phyloP scores from a whole-genome alignment of 2,113 vertebrate genomes.

The Dolichotis patagonum region DNA sequence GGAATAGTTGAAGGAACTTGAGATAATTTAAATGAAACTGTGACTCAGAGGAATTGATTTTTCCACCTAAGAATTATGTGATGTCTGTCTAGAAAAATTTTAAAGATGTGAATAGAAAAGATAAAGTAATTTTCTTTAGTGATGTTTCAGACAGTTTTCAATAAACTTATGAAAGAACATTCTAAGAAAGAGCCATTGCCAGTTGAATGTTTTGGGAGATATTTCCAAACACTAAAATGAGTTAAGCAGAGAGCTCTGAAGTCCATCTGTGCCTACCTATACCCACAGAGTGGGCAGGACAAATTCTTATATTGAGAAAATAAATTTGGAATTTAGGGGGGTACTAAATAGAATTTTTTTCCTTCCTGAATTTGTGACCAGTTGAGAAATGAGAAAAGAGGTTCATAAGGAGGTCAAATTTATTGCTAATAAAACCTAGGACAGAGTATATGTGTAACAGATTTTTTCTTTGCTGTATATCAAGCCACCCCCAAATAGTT shows the following conservation, averaged over 20 bases:
- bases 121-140: background rate
- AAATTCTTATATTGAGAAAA: background rate
- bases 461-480: background rate
- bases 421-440: background rate
- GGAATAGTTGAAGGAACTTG: background rate
- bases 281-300: background rate
- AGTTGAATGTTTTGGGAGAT: background rate
- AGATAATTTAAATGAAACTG: background rate
- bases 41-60: too few relatives aligned
- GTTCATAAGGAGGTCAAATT: background rate
- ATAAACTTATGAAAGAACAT: background rate
- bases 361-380: background rate
- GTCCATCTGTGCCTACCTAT: background rate
- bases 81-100: background rate
- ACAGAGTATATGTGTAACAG: background rate
- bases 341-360: background rate
- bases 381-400: slow-evolving; percentile 3
- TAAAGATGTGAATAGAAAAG: background rate
- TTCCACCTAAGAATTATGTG: background rate
- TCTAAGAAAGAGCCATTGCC: background rate
- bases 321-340: background rate
- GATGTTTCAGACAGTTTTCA: background rate
- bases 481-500: background rate
- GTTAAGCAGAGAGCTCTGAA: background rate
- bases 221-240: background rate